A percentile compares a stretch with the other conserved stretches of the same genome.
phyloP scores from a whole-genome alignment of 2,888 invertebrate genomes.

The Sericinus montela region DNA sequence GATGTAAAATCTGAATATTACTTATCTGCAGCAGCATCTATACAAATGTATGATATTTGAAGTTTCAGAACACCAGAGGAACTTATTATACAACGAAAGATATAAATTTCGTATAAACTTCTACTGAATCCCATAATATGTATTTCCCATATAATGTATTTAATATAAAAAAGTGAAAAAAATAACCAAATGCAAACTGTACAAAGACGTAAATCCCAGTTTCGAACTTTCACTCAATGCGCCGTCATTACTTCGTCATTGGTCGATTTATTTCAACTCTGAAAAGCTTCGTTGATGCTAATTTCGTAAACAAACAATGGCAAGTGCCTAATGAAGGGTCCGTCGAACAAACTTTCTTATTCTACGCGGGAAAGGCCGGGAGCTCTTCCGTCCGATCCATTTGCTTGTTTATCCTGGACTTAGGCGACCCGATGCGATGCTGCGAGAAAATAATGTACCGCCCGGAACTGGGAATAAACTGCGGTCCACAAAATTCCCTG shows the following conservation, averaged over 20 bases:
- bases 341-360: slow-evolving; percentile 70
- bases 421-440: slow-evolving; percentile 47
- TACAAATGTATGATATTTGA: too few relatives aligned
- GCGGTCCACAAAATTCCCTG: slow-evolving; percentile 15
- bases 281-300: slow-evolving; percentile 67
- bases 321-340: slow-evolving; percentile 70
- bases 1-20: too few relatives aligned
- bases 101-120: too few relatives aligned
- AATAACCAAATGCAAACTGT: slow-evolving; percentile 31
- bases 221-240: slow-evolving; percentile 47
- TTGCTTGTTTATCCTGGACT: slow-evolving; percentile 73
- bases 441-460: slow-evolving; percentile 30
- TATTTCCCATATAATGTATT: slow-evolving; percentile 14
- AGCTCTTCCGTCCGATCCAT: slow-evolving; percentile 71
- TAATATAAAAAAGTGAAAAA: slow-evolving; percentile 24
- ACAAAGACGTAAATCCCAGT: slow-evolving; percentile 37
- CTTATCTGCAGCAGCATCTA: too few relatives aligned
- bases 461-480: slow-evolving; percentile 21
- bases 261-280: slow-evolving; percentile 43
- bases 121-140: background rate
- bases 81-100: too few relatives aligned
- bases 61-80: too few relatives aligned
- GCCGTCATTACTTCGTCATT: slow-evolving; percentile 54
- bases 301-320: slow-evolving; percentile 75
- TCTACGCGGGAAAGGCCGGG: slow-evolving; percentile 52